A percentile compares a stretch with the other conserved stretches of the same genome.
These are phyloP conservation scores for Achlya flavicornis DNA, from an alignment of 2,888 invertebrate species.

Conservation along the genomic window DNA sequence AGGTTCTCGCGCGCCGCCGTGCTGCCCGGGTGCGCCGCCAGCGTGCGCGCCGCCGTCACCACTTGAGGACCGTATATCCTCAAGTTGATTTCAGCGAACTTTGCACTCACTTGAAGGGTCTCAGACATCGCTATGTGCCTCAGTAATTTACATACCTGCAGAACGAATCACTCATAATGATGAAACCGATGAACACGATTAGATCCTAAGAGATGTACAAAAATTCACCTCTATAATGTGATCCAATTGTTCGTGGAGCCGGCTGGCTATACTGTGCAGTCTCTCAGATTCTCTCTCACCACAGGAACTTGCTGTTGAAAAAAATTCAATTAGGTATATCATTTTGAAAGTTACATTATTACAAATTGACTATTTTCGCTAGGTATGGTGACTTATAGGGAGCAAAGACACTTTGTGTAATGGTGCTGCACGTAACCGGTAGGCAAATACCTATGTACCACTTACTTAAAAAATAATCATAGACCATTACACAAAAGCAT, in stretches of 20 bases:
- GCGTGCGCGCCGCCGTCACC: slow-evolving; percentile 95
- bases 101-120: slow-evolving; percentile 96
- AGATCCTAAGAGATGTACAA: slow-evolving; percentile 10
- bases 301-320: slow-evolving; percentile 80
- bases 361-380: background rate
- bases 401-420: slow-evolving; percentile 11
- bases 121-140: slow-evolving; percentile 98
- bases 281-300: slow-evolving; percentile 90
- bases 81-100: slow-evolving; percentile 97
- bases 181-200: background rate
- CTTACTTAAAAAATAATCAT: background rate
- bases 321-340: slow-evolving; percentile 9
- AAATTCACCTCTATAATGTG: slow-evolving; percentile 96
- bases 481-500: slow-evolving; percentile 41
- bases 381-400: background rate
- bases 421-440: slow-evolving; percentile 3
- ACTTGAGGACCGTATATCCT: slow-evolving; percentile 98
- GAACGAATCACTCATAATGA: slow-evolving; percentile 12
- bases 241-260: slow-evolving; percentile 98
- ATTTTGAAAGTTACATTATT: background rate
- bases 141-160: slow-evolving; percentile 96
- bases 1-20: slow-evolving; percentile 98
- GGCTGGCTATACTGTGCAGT: slow-evolving; percentile 96
- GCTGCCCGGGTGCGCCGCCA: slow-evolving; percentile 95
- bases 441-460: too few relatives aligned